phyloP scores from a whole-genome alignment of 2,113 vertebrate species.

The Leptocoma aspasia region DNA sequence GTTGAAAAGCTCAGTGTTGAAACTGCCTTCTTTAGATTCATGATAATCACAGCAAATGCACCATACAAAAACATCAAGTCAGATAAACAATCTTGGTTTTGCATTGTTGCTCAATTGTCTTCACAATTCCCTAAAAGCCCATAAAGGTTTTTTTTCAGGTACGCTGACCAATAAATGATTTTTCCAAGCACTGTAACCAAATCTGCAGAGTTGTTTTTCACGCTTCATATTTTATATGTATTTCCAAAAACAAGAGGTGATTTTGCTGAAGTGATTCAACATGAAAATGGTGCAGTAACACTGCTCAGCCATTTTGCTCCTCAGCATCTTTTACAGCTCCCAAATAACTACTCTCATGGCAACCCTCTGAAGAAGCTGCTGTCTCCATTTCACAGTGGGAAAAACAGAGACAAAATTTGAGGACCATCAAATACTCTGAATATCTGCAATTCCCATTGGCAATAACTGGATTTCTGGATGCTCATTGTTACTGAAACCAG shows the following conservation, averaged over 20 bases:
- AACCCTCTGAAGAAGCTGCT: background rate
- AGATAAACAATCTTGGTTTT: constrained; percentile 37
- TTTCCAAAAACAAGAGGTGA: background rate
- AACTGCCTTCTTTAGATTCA: constrained; percentile 43
- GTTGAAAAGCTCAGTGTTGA: constrained; percentile 16
- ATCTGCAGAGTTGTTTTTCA: constrained; percentile 6
- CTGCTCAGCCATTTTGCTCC: background rate
- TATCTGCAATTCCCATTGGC: background rate
- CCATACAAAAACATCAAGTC: background rate
- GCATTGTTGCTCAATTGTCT: background rate
- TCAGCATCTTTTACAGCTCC: background rate
- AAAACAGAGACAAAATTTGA: background rate
- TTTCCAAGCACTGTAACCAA: background rate
- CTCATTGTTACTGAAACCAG: background rate
- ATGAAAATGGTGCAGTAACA: background rate
- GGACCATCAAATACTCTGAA: background rate
- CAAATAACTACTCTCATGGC: background rate
- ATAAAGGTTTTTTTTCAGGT: background rate
- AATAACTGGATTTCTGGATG: background rate
- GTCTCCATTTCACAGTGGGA: background rate
- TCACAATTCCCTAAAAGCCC: background rate
- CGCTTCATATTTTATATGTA: background rate
- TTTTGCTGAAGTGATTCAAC: background rate
- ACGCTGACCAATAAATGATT: background rate
- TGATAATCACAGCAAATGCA: constrained; percentile 15